A percentile compares a stretch with the other conserved stretches of the same genome.
Conservation (phyloP, 2,888 invertebrate species). For the Acrobasis repandana region DNA sequence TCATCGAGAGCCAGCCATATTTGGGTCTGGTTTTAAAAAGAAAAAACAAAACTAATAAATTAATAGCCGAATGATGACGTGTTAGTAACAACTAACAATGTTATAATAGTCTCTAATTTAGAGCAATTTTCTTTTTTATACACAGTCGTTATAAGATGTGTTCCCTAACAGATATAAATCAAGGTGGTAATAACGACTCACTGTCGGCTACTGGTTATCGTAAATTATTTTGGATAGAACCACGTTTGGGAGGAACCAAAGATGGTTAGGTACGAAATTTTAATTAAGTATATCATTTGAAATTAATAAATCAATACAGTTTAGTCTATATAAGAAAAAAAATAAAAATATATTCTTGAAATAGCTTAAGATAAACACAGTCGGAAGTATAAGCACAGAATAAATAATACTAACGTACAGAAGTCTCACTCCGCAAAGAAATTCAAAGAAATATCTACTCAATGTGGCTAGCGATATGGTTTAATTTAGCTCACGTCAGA, state of each 20-base stretch:
- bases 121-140: constrained; percentile 33
- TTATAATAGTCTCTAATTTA: constrained; percentile 20
- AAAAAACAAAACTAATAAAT: constrained; percentile 9
- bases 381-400: no score
- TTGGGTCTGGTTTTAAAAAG: constrained; percentile 3
- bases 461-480: no score
- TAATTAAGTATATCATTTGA: constrained; percentile 7
- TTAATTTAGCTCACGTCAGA: no score
- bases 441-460: no score
- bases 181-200: constrained; percentile 38
- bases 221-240: constrained; percentile 37
- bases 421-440: no score
- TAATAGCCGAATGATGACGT: constrained; percentile 11
- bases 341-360: no score
- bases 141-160: constrained; percentile 43
- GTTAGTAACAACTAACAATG: constrained; percentile 13
- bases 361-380: no score
- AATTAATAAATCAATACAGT: not conserved
- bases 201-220: constrained; percentile 38
- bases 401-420: no score
- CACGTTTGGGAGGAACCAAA: constrained; percentile 24
- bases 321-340: no score
- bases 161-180: constrained; percentile 45
- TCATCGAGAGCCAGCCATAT: constrained; percentile 2
- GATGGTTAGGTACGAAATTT: not conserved